Percentiles rank a stretch among this genome's conserved stretches.
phyloP scores from a whole-genome alignment of 2,113 vertebrate species.

The Pardalotus punctatus region DNA sequence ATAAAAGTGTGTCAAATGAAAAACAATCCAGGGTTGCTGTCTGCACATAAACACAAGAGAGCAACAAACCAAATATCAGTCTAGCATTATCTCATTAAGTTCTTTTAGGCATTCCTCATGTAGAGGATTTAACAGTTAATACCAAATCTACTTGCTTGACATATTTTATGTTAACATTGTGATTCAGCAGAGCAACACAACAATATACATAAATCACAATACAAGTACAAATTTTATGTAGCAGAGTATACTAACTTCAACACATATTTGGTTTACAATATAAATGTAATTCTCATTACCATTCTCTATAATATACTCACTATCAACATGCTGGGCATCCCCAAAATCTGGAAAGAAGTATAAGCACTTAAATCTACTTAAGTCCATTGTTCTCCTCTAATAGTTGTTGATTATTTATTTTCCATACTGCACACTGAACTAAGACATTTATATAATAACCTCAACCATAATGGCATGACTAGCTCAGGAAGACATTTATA shows the following conservation, averaged over 20 bases:
- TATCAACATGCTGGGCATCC: rapidly evolving
- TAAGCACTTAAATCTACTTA: neutral
- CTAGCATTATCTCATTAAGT: neutral
- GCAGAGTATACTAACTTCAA: neutral
- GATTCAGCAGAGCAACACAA: neutral
- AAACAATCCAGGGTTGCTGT: neutral
- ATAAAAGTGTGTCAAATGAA: neutral
- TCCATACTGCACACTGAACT: neutral
- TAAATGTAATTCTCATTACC: neutral
- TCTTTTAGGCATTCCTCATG: neutral
- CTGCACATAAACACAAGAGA: neutral
- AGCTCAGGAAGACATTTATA: neutral
- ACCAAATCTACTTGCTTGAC: neutral
- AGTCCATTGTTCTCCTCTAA: neutral
- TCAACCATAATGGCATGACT: neutral
- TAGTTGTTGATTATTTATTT: neutral
- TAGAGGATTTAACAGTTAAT: neutral
- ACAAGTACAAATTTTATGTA: neutral
- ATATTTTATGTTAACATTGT: neutral
- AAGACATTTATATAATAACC: neutral
- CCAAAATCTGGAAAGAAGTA: neutral
- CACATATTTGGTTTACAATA: neutral
- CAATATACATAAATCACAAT: neutral
- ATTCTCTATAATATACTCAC: neutral
- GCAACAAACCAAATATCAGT: neutral